phyloP scores from a whole-genome alignment of 2,888 invertebrate genomes.

The Eupithecia centaureata region DNA sequence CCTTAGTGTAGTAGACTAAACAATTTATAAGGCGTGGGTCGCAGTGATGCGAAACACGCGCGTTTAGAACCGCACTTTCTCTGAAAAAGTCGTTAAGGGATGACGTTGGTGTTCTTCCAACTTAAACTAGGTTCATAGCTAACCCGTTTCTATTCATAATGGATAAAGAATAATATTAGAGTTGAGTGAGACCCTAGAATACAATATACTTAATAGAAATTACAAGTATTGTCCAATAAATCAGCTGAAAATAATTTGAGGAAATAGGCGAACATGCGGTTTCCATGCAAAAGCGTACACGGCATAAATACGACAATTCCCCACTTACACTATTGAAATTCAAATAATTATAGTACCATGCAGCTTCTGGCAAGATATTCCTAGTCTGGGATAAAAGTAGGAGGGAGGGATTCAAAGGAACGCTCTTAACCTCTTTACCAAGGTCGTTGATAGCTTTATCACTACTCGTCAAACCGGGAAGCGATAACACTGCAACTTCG shows the following conservation, averaged over 20 bases:
- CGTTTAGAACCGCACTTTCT: no score
- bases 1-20: no score
- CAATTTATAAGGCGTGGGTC: no score
- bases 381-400: conserved; percentile 71
- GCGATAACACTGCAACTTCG: conserved; percentile 70
- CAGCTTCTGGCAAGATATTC: conserved; percentile 69
- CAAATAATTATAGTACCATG: conserved; percentile 81
- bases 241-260: conserved; percentile 7
- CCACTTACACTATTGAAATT: conserved; percentile 80
- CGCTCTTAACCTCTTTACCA: conserved; percentile 67
- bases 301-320: conserved; percentile 58
- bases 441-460: conserved; percentile 65
- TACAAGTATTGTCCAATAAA: not conserved
- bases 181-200: not conserved
- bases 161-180: not conserved
- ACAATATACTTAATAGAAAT: not conserved
- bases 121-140: no score
- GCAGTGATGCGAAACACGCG: no score
- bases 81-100: no score
- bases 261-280: conserved; percentile 25
- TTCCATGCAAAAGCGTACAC: conserved; percentile 33
- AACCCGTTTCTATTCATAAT: no score
- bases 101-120: no score
- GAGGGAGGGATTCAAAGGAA: conserved; percentile 71
- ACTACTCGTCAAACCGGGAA: conserved; percentile 68